Evolutionary conservation across 2,888 invertebrate species (phyloP).

Genomic region (Cacoxenus indagator): DNA sequence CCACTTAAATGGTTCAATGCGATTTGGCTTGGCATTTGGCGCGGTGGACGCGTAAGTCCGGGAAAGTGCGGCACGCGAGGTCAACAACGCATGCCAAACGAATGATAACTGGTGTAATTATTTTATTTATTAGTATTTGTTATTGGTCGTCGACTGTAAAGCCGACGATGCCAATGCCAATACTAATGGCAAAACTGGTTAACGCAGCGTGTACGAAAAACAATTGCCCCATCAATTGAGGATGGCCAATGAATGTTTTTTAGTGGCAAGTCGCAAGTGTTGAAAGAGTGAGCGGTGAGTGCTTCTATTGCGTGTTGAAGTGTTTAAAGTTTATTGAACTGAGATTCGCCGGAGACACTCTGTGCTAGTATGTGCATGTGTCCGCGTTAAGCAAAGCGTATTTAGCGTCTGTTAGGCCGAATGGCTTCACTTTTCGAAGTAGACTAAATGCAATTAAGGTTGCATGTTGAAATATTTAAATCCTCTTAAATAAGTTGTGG

Average conservation of each 20-base stretch:
- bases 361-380: not conserved
- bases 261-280: too few relatives aligned
- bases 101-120: not conserved
- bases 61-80: not conserved
- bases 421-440: not conserved
- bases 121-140: conserved; percentile 11
- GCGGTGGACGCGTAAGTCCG: not conserved
- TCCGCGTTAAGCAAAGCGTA: not conserved
- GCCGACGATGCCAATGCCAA: not conserved
- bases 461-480: conserved; percentile 62
- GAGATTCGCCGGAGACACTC: not conserved
- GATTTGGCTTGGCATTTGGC: not conserved
- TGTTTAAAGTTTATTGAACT: conserved; percentile 20
- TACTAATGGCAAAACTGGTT: not conserved
- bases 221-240: conserved; percentile 52
- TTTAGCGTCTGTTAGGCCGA: not conserved
- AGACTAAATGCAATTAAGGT: conserved; percentile 38
- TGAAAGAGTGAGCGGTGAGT: conserved; percentile 64
- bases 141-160: not conserved
- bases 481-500: conserved; percentile 63
- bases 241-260: conserved; percentile 57
- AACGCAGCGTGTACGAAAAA: not conserved
- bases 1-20: not conserved
- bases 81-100: not conserved
- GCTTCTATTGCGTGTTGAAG: conserved; percentile 29